A percentile compares a stretch with the other conserved stretches of the same genome.
Conservation (phyloP, 64 coral and sea anemone genomes). For the Orbicella faveolata region DNA sequence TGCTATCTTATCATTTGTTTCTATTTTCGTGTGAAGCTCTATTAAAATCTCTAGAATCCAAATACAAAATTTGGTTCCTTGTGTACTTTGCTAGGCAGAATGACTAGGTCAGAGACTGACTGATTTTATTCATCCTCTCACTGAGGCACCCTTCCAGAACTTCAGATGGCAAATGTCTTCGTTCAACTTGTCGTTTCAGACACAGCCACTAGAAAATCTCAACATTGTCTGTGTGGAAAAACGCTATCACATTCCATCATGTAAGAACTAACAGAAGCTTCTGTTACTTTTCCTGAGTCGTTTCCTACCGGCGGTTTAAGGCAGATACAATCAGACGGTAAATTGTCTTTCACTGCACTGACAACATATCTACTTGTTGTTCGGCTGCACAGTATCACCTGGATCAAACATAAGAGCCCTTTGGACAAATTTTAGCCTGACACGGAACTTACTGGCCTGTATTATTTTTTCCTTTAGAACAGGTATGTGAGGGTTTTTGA, state of each 20-base stretch:
- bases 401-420: neutral
- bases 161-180: slow-evolving; percentile 19
- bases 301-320: neutral
- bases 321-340: neutral
- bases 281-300: neutral
- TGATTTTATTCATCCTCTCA: slow-evolving; percentile 8
- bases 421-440: slow-evolving; percentile 17
- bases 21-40: neutral
- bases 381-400: slow-evolving; percentile 26
- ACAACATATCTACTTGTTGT: too few species aligned
- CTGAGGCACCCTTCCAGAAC: neutral
- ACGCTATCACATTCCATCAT: neutral
- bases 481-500: neutral
- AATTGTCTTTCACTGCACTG: neutral
- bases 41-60: neutral
- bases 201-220: slow-evolving; percentile 14
- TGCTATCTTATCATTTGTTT: neutral
- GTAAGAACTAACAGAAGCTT: neutral
- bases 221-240: neutral
- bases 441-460: slow-evolving; percentile 16
- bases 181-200: slow-evolving; percentile 16
- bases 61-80: neutral
- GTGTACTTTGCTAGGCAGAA: neutral
- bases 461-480: neutral
- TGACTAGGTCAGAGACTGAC: neutral